Conservation (phyloP, 2,888 invertebrate genomes). For the Epistrophe eligans region DNA sequence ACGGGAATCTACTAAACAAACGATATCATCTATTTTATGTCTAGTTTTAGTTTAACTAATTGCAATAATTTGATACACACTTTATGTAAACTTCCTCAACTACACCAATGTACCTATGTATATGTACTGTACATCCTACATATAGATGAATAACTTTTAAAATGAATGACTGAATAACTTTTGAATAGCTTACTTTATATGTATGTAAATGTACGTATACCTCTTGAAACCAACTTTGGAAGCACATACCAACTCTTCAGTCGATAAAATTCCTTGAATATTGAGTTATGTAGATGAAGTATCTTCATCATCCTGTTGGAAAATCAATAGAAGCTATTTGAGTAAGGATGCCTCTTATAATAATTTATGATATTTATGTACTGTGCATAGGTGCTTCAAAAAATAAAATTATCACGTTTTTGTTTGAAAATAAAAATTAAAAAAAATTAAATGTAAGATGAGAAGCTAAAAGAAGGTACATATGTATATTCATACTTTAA, state of each 20-base stretch:
- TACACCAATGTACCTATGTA: no score
- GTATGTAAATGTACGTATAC: background rate
- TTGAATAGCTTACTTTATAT: no score
- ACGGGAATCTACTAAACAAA: no score
- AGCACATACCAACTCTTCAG: background rate
- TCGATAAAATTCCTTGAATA: background rate
- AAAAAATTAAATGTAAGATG: background rate
- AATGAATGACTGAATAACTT: no score
- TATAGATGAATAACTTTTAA: no score
- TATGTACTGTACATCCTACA: no score
- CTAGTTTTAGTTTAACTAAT: no score
- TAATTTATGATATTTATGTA: background rate
- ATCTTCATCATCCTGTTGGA: background rate
- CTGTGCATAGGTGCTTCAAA: background rate
- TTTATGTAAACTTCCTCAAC: no score
- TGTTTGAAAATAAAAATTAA: background rate
- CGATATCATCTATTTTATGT: no score
- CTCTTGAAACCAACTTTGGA: constrained; percentile 3
- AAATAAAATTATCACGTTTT: background rate
- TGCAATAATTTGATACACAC: no score
- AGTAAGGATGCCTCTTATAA: background rate
- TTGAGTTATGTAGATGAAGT: constrained; percentile 3
- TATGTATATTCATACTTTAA: background rate
- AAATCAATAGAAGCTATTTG: constrained; percentile 6
- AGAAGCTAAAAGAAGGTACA: background rate